phyloP scores from a whole-genome alignment of 2,888 invertebrate species.

The Nomada hirtipes region DNA sequence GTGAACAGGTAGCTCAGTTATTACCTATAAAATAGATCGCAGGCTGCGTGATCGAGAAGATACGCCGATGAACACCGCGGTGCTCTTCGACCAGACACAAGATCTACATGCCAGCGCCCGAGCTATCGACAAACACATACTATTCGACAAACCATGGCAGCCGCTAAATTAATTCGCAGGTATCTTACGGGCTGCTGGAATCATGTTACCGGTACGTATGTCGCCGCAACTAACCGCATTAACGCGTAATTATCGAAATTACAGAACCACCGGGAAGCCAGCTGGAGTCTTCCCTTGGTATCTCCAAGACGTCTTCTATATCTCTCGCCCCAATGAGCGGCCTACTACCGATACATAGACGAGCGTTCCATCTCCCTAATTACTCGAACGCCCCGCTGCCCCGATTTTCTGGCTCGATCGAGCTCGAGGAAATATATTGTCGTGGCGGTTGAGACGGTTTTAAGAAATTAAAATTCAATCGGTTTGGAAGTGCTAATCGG shows the following conservation, averaged over 20 bases:
- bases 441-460: constrained; percentile 41
- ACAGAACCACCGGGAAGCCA: constrained; percentile 69
- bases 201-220: constrained; percentile 72
- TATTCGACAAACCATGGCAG: constrained; percentile 62
- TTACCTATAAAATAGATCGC: constrained; percentile 5
- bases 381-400: constrained; percentile 57
- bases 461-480: constrained; percentile 67
- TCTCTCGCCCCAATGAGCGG: constrained; percentile 50
- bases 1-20: neutral
- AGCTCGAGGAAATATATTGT: constrained; percentile 55
- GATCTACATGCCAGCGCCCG: constrained; percentile 49
- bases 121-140: constrained; percentile 49
- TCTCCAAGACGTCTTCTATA: constrained; percentile 46
- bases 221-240: constrained; percentile 77
- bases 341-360: constrained; percentile 67
- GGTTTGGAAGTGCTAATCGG: constrained; percentile 22
- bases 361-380: constrained; percentile 73
- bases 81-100: constrained; percentile 50
- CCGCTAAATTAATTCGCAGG: constrained; percentile 77
- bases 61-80: constrained; percentile 24
- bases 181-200: constrained; percentile 73
- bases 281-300: constrained; percentile 52
- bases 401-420: constrained; percentile 8
- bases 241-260: constrained; percentile 81
- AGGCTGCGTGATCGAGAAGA: neutral